These are phyloP conservation scores for Cairina moschata DNA, from an alignment of 2,113 vertebrate genomes.

Conservation along the genomic window DNA sequence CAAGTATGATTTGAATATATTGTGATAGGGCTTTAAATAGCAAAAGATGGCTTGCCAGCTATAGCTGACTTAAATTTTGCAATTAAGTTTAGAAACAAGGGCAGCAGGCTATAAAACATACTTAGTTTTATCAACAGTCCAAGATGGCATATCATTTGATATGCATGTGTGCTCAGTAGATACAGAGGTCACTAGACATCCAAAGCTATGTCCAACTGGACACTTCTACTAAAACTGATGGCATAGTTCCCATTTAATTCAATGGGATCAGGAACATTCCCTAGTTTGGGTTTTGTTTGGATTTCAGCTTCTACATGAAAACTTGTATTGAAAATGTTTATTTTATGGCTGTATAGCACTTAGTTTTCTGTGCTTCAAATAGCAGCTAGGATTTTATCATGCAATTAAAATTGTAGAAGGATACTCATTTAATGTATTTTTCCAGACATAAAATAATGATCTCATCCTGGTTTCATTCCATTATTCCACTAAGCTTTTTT, in stretches of 20 bases:
- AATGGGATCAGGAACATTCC: conserved; percentile 55
- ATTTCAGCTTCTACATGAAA: conserved; percentile 49
- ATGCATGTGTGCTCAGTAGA: neutral
- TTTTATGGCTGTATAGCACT: conserved; percentile 48
- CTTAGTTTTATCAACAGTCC: neutral
- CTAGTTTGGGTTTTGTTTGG: conserved; percentile 67
- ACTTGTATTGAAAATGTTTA: conserved; percentile 49
- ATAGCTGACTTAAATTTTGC: neutral
- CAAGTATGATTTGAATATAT: neutral
- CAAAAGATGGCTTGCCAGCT: neutral
- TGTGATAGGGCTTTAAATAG: neutral
- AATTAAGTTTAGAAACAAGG: conserved; percentile 9
- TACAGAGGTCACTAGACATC: neutral
- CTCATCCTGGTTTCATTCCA: conserved; percentile 38
- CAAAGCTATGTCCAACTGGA: fast-evolving
- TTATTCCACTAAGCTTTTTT: conserved; percentile 5
- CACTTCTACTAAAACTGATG: conserved; percentile 15
- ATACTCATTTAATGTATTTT: conserved; percentile 56
- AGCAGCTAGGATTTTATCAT: conserved; percentile 50
- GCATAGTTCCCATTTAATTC: conserved; percentile 58
- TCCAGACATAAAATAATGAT: conserved; percentile 44
- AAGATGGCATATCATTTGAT: neutral
- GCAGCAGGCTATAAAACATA: neutral
- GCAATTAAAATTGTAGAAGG: conserved; percentile 42
- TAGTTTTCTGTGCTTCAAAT: conserved; percentile 41